phyloP scores from a whole-genome alignment of 2,888 invertebrate species.

The Melinaea marsaeus region DNA sequence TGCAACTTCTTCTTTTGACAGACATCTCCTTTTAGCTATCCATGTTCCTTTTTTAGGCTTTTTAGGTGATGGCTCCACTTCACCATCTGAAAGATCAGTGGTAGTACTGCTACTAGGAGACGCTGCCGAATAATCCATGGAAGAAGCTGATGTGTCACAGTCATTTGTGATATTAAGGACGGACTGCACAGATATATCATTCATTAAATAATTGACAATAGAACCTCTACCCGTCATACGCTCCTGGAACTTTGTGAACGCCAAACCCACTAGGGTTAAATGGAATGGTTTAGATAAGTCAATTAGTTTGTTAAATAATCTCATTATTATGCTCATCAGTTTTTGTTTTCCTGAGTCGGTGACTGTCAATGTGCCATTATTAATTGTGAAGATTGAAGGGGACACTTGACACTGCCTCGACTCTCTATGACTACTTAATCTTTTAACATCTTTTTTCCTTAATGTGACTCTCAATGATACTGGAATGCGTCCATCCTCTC shows the following conservation, averaged over 20 bases:
- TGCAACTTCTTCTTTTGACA: slow-evolving; percentile 75
- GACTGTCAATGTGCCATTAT: slow-evolving; percentile 68
- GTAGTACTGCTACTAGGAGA: slow-evolving; percentile 71
- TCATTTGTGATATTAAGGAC: slow-evolving; percentile 81
- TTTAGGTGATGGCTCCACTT: slow-evolving; percentile 87
- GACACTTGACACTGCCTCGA: slow-evolving; percentile 86
- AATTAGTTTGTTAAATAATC: slow-evolving; percentile 85
- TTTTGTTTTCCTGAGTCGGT: slow-evolving; percentile 80
- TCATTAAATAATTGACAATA: slow-evolving; percentile 85
- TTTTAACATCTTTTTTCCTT: slow-evolving; percentile 83
- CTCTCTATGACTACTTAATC: slow-evolving; percentile 83
- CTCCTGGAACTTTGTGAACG: slow-evolving; percentile 89
- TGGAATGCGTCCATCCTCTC: slow-evolving; percentile 88
- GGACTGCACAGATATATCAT: slow-evolving; percentile 88
- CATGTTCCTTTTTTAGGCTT: slow-evolving; percentile 78
- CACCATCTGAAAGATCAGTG: slow-evolving; percentile 81
- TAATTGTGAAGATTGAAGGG: slow-evolving; percentile 79
- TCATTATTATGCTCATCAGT: slow-evolving; percentile 83
- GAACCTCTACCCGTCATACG: slow-evolving; percentile 83
- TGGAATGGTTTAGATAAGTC: slow-evolving; percentile 86
- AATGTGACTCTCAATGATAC: slow-evolving; percentile 85
- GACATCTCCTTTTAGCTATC: slow-evolving; percentile 72
- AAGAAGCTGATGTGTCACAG: slow-evolving; percentile 67
- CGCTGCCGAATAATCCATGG: slow-evolving; percentile 72
- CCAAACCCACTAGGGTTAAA: slow-evolving; percentile 87